These are phyloP conservation scores for Monomorium pharaonis DNA, from an alignment of 1,140 invertebrate species.

Conservation along the genomic window DNA sequence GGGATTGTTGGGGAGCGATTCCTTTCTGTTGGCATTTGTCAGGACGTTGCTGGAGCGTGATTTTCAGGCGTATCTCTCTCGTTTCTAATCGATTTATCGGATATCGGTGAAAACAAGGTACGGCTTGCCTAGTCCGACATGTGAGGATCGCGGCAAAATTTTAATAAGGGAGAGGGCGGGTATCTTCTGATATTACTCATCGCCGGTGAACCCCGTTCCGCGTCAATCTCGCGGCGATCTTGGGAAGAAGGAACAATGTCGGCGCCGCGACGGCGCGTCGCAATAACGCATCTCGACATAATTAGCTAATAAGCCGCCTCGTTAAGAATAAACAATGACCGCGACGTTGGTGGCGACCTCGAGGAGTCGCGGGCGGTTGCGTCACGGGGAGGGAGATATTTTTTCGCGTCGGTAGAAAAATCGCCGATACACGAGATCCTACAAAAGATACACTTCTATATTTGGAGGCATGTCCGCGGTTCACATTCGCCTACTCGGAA, in stretches of 20 bases:
- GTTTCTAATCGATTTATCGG: neutral
- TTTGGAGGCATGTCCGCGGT: no score
- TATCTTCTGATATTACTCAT: constrained; percentile 54
- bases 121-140: neutral
- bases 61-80: neutral
- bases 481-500: no score
- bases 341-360: constrained; percentile 67
- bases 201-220: constrained; percentile 35
- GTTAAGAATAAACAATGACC: constrained; percentile 68
- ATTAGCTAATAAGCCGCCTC: constrained; percentile 75
- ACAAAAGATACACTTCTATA: neutral
- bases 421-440: neutral
- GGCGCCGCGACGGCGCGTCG: constrained; percentile 66
- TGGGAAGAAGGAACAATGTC: constrained; percentile 54
- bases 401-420: constrained; percentile 1
- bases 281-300: constrained; percentile 72
- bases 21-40: neutral
- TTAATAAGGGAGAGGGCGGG: constrained; percentile 3
- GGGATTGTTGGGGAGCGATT: neutral
- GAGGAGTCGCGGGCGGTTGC: constrained; percentile 27
- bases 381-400: neutral
- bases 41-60: neutral
- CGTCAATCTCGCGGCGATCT: constrained; percentile 25
- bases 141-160: neutral
- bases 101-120: neutral